phyloP scores from a whole-genome alignment of 1,140 invertebrate species.

The Aphis craccivora region DNA sequence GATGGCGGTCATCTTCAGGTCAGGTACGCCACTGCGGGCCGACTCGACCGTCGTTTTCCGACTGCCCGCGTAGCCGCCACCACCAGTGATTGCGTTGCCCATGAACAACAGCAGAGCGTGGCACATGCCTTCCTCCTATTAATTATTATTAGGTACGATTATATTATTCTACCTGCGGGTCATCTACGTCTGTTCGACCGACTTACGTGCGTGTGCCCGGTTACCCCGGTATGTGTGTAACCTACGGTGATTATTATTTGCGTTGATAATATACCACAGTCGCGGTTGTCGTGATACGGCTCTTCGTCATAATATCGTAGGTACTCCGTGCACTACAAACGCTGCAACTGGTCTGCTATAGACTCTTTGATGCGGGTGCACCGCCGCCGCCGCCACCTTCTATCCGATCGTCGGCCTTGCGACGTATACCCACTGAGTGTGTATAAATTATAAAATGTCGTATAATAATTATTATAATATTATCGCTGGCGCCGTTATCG shows the following conservation, averaged over 20 bases:
- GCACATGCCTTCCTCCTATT: constrained; percentile 15
- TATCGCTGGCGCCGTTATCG: constrained; percentile 17
- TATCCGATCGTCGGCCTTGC: not conserved
- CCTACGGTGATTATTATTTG: not conserved
- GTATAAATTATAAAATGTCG: constrained; percentile 8
- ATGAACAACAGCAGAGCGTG: constrained; percentile 41
- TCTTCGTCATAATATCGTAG: not conserved
- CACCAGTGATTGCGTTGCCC: constrained; percentile 39
- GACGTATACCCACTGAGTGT: not conserved
- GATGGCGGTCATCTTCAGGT: not conserved
- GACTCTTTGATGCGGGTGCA: not conserved
- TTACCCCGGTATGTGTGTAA: not conserved
- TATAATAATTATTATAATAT: not conserved
- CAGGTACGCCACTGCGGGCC: not conserved
- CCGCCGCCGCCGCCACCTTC: no score
- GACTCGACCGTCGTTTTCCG: not conserved
- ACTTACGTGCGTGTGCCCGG: not conserved
- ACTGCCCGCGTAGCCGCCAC: not conserved
- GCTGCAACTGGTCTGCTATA: not conserved
- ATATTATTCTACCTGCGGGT: not conserved
- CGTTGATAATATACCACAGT: not conserved
- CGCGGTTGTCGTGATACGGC: not conserved
- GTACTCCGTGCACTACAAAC: not conserved
- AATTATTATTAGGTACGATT: not conserved
- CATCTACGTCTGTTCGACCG: not conserved